phyloP scores from a whole-genome alignment of 1,140 invertebrate genomes.

The Bombus breviceps region DNA sequence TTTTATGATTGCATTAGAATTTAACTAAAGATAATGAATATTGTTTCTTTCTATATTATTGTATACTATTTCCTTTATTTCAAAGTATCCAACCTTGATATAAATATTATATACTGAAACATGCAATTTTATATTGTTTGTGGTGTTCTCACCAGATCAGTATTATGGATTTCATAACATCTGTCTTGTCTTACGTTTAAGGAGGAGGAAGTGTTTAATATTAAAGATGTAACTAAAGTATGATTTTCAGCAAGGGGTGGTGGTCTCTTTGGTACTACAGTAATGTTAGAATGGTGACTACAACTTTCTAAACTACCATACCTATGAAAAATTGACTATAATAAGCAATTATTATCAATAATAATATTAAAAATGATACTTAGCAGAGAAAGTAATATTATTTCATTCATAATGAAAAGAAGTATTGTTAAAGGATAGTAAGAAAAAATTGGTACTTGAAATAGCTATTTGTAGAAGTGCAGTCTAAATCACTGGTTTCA shows the following conservation, averaged over 20 bases:
- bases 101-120: constrained; percentile 10
- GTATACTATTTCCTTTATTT: not conserved
- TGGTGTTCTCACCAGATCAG: constrained; percentile 65
- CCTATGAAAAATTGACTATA: constrained; percentile 43
- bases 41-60: not conserved
- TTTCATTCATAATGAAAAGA: not conserved
- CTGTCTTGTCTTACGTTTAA: constrained; percentile 53
- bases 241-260: constrained; percentile 51
- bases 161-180: constrained; percentile 64
- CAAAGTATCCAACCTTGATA: constrained; percentile 1
- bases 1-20: not conserved
- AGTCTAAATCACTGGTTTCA: constrained; percentile 70
- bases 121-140: constrained; percentile 29
- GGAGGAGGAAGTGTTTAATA: constrained; percentile 20
- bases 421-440: not conserved
- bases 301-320: constrained; percentile 59
- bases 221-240: constrained; percentile 29
- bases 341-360: constrained; percentile 15
- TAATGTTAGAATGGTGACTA: constrained; percentile 59
- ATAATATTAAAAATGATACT: too few species aligned
- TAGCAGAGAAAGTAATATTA: not conserved
- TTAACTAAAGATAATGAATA: not conserved
- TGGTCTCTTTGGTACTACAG: constrained; percentile 57
- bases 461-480: constrained; percentile 34
- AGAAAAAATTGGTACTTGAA: constrained; percentile 43